These are phyloP conservation scores for Tyrannus savana DNA, from an alignment of 2,113 vertebrate species.

Conservation along the genomic window DNA sequence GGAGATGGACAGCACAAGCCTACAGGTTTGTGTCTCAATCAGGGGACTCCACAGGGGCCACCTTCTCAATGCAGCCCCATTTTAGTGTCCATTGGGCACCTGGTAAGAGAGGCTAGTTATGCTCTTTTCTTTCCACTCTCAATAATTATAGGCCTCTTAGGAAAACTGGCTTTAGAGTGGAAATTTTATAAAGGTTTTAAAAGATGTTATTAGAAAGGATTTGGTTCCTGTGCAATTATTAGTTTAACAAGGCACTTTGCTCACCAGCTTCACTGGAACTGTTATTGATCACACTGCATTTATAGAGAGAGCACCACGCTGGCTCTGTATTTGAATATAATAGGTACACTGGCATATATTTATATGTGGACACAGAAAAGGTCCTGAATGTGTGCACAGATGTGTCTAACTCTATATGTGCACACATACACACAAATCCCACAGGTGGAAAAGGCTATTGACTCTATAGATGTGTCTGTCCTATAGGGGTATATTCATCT, in stretches of 20 bases:
- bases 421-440: neutral
- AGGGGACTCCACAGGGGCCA: slow-evolving; percentile 4
- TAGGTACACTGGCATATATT: neutral
- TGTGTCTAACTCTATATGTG: neutral
- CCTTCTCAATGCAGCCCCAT: neutral
- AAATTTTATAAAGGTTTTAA: slow-evolving; percentile 50
- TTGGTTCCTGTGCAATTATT: slow-evolving; percentile 52
- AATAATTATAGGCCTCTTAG: slow-evolving; percentile 50
- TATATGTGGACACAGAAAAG: neutral
- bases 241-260: slow-evolving; percentile 43
- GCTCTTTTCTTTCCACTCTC: slow-evolving; percentile 3
- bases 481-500: neutral
- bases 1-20: neutral
- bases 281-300: slow-evolving; percentile 25
- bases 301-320: neutral
- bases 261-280: neutral
- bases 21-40: slow-evolving; percentile 28
- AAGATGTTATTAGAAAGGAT: slow-evolving; percentile 53
- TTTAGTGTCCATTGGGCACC: neutral
- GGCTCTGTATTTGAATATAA: neutral
- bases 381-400: neutral
- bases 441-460: neutral
- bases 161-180: slow-evolving; percentile 17
- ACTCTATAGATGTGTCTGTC: neutral
- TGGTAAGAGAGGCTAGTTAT: neutral